Evolutionary conservation across 1,140 invertebrate genomes (phyloP), one percentile per base, ranked within the genome.

Genomic region (Aphis craccivora): DNA sequence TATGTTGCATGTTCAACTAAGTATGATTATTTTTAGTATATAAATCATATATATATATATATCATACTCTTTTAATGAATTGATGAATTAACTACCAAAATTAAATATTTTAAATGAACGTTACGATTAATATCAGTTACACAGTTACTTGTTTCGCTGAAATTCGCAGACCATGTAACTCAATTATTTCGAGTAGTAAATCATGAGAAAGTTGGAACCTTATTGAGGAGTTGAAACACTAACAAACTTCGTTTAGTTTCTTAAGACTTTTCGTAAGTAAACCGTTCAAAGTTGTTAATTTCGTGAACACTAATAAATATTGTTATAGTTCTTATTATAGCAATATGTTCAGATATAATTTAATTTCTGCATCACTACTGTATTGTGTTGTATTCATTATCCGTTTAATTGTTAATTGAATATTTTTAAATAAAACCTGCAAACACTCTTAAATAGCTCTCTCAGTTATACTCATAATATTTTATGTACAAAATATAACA

Each of bases 161-260:
- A 60, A 90, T 67, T 90, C 11, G 25, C 89, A n/a, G 89, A 60
- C 53, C 89, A 67, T 60, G 25, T 93, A 93, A 93, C 91, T 93
- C 91, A 43, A 93, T 93, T 93, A 93, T 93, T 84, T 93, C 81
- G 45, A 53, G 91, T 53, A 53, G 81, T 93, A 93, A 93, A 93
- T 93, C 91, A 86, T 86, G 35, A 93, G 67, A 86, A 93, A 93
- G 91, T 93, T 93, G 40, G 45, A 30, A 93, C 91, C 23, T 93
- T 84, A 93, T 93, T 55, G 48, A 93, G 45, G 43, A 55, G 37
- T n/a, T 86, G 48, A 83, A 92, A 92, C 76, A 51, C 43, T 86
- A 51, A 93, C 91, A 83, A 93, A 93, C 76, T 93, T 93, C 81
- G 5, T 93, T 93, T 84, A 84, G 90, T 84, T 83, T 55, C 91